These are phyloP conservation scores for Aselliscus stoliczkanus DNA, from an alignment of 2,797 vertebrate genomes.

Conservation along the genomic window DNA sequence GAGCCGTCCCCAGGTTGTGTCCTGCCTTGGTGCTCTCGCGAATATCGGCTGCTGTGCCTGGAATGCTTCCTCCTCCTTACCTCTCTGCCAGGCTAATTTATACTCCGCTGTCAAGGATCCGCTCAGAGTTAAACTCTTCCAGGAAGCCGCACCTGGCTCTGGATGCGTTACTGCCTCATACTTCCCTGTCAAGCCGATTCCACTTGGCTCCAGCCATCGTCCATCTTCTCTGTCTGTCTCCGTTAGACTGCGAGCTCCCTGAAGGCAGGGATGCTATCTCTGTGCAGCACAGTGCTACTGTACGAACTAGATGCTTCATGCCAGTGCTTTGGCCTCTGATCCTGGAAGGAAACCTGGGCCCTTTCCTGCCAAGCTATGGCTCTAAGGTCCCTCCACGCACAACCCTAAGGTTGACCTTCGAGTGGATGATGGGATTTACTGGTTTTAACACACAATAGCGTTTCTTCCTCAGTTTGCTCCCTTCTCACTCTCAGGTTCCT, in stretches of 20 bases:
- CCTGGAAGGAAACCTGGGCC: neutral
- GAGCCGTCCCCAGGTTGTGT: neutral
- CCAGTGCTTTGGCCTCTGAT: neutral
- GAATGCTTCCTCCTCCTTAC: neutral
- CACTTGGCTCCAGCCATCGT: neutral
- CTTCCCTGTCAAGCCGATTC: neutral
- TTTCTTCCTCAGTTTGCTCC: neutral
- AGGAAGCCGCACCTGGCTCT: neutral
- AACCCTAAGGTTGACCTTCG: neutral
- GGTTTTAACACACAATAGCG: neutral
- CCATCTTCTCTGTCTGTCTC: neutral
- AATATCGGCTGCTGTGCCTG: neutral
- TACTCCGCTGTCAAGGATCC: neutral
- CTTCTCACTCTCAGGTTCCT: constrained; percentile 58
- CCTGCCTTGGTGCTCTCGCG: neutral
- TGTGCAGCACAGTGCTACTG: neutral
- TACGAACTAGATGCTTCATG: neutral
- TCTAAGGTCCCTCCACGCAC: neutral
- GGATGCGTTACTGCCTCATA: neutral
- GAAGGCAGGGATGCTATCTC: neutral
- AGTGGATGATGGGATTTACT: neutral
- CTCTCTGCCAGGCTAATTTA: neutral
- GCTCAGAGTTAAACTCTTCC: neutral
- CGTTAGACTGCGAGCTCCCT: neutral
- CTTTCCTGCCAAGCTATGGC: neutral